Evolutionary conservation across 2,888 invertebrate genomes (phyloP), one percentile per base, ranked within the genome.

Genomic region (Amphipyra berbera): DNA sequence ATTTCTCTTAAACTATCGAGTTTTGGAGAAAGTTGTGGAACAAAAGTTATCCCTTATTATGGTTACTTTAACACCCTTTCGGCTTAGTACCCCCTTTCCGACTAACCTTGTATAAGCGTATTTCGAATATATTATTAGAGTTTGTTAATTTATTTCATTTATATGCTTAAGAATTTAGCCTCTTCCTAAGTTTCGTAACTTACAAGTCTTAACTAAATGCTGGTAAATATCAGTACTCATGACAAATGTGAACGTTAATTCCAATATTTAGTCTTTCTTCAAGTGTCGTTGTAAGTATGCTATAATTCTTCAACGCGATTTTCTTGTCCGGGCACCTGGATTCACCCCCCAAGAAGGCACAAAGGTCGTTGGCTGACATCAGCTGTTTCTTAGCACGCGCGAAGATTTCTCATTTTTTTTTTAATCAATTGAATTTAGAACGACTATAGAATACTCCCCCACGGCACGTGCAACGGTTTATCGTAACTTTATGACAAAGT

Each of bases 401-500:
- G 70, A 67, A 76, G 70, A 77, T 74, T 68, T 61, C 74, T 64
- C 55, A 70, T 61, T 66, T 46, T 40, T 62, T 73, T 75, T 73
- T 59, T 40, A 49, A 57, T 55, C 48, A 60, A 50, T 76, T 73
- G 61, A 58, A 61, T 38, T 66, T 41, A 0, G 55, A 56, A 60
- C 38, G 40, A 70, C 68, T 71, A 74, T 74, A 68, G 60, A 0
- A 1, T 33, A 61, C 76, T 65, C 78, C 76, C 75, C 73, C 78
- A 61, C 42, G 58, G 61, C 76, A 77, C 71, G 77, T 77, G 76
- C 74, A 74, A 71, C 76, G 55, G 74, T 62, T 62, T 57, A 47
- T 44, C 2, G 21, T 7, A 1, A 9, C n/a, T n/a, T 21, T 5
- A 41, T 30, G 3, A 12, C 0, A 40, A 61, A 45, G 27, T 48